phyloP scores from a whole-genome alignment of 2,113 vertebrate genomes.

The Callaeas wilsoni region DNA sequence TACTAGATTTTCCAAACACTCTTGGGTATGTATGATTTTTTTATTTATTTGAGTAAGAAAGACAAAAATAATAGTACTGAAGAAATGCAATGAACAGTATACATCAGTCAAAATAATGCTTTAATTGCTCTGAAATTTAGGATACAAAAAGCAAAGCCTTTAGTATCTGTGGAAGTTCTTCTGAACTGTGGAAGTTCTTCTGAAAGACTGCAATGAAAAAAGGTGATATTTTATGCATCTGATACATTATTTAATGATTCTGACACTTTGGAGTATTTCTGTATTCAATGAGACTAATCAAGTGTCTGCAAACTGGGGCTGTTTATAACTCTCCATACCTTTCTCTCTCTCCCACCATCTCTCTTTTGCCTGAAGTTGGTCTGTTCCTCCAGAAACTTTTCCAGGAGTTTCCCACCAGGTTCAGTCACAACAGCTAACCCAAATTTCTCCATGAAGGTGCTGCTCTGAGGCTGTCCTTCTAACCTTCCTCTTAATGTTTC shows the following conservation, averaged over 20 bases:
- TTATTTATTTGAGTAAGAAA: neutral
- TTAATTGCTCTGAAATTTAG: neutral
- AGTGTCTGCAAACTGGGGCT: neutral
- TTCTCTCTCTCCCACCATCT: fast-evolving
- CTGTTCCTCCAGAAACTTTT: neutral
- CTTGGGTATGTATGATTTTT: neutral
- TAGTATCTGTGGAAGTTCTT: neutral
- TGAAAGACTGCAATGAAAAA: neutral
- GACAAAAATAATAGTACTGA: neutral
- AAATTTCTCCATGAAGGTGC: neutral
- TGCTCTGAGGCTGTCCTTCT: neutral
- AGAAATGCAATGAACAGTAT: neutral
- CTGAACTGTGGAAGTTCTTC: neutral
- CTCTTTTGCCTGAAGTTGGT: neutral
- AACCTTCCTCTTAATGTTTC: neutral
- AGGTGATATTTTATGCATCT: neutral
- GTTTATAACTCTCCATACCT: neutral
- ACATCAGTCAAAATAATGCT: neutral
- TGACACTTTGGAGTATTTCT: neutral
- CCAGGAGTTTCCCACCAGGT: neutral
- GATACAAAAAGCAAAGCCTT: neutral
- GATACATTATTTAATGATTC: neutral
- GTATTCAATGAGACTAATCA: neutral
- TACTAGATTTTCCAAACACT: neutral
- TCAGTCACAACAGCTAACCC: neutral